phyloP scores from a whole-genome alignment of 2,797 vertebrate species.

The Hydrolagus colliei region DNA sequence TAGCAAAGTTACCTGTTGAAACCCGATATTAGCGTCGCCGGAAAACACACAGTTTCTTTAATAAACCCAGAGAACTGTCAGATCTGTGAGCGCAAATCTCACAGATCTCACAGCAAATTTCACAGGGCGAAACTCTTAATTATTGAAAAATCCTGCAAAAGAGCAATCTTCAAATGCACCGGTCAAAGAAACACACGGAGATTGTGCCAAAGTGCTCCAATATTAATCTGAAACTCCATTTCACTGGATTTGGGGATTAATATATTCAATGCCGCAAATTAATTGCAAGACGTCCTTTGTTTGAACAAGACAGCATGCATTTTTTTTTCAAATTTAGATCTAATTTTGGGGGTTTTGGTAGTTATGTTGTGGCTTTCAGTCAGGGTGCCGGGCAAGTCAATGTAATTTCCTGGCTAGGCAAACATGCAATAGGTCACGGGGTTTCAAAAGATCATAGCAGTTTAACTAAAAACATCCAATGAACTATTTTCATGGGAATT shows the following conservation, averaged over 20 bases:
- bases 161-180: constrained; percentile 29
- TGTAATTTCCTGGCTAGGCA: background rate
- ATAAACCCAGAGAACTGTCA: constrained; percentile 31
- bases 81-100: constrained; percentile 28
- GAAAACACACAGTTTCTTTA: constrained; percentile 25
- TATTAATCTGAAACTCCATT: constrained; percentile 35
- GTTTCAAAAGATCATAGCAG: background rate
- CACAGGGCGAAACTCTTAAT: constrained; percentile 31
- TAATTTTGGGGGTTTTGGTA: background rate
- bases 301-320: background rate
- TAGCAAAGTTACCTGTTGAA: too few species aligned
- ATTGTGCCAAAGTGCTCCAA: constrained; percentile 33
- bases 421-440: background rate
- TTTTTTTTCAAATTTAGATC: background rate
- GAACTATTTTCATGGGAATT: constrained; percentile 22
- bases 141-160: constrained; percentile 24
- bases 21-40: background rate
- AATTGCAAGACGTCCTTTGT: background rate
- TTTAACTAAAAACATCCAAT: background rate
- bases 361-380: constrained; percentile 12
- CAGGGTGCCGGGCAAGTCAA: background rate
- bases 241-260: background rate
- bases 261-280: constrained; percentile 6
- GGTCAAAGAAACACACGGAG: constrained; percentile 29
- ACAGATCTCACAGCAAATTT: constrained; percentile 32